Evolutionary conservation across 2,113 vertebrate species (phyloP), one percentile per base, ranked within the genome.

Genomic region (Notarius lentiginosus): DNA sequence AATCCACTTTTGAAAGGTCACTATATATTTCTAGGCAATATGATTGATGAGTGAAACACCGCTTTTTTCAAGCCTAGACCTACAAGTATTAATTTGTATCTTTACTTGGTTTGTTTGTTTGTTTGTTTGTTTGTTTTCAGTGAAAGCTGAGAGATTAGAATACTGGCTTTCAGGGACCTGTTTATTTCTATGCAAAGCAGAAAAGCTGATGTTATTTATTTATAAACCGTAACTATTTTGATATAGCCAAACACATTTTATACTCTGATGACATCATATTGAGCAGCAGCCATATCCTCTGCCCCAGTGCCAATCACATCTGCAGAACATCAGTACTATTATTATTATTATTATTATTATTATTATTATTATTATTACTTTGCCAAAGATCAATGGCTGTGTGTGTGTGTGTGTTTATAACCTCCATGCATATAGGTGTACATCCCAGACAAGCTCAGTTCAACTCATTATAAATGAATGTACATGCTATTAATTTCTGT

Each of bases 331-430:
- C 24, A 80, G 34, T 53, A 85, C 83, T 89, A 88, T 89, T 91
- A 88, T 92, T 91, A 90, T 90, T 85, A 88, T 88, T 89, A 89
- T 90, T 90, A 88, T 88, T 91, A 91, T 89, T 84, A 89, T 79
- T 88, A 89, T 84, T 85, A 86, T 65, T 84, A 77, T 65, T 87
- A 83, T 91, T 90, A 91, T 55, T 88, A 84, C 70, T 90, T 88
- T 91, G 93, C 95, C 95, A 96, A 96, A 96, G 94, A 95, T 92
- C 84, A 83, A 93, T 92, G 92, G 92, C 89, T 95, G 95, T 94
- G 92, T 94, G 92, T 94, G 91, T 94, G 34, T 3, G 34, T 41
- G 34, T 41, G 34, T 41, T 41, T 41, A 41, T 41, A 41, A 72
- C 34, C 79, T 86, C 92, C 73, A 41, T 93, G 92, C 90, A 79